A percentile compares a stretch with the other conserved stretches of the same genome.
Conservation (phyloP, 2,113 vertebrate genomes). For the Indicator maculatus region DNA sequence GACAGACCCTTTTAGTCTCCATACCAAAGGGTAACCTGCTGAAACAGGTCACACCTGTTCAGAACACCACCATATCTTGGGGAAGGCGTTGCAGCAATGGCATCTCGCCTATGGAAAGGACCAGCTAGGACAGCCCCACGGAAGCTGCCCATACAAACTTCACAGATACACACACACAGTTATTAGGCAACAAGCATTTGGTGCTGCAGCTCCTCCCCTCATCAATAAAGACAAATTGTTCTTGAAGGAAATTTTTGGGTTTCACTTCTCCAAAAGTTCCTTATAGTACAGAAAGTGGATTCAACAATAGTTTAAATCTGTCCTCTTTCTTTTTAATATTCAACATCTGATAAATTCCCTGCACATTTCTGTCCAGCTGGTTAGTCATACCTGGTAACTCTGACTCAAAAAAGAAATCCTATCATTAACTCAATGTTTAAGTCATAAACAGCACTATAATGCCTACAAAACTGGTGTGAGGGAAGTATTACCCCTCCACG, state of each 20-base stretch:
- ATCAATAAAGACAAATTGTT: not conserved
- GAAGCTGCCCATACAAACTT: not conserved
- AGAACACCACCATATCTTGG: not conserved
- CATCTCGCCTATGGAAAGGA: fast-evolving
- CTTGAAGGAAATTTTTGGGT: not conserved
- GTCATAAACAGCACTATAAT: not conserved
- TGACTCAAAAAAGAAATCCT: not conserved
- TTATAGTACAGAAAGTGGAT: not conserved
- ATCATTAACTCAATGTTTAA: not conserved
- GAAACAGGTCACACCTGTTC: not conserved
- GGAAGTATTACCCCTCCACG: not conserved
- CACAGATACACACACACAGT: not conserved
- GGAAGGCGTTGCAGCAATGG: fast-evolving
- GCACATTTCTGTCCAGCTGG: not conserved
- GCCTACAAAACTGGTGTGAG: not conserved
- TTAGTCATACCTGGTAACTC: not conserved
- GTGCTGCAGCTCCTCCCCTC: not conserved
- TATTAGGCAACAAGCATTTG: not conserved
- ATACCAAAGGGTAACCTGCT: not conserved
- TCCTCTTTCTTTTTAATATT: not conserved
- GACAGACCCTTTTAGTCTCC: not conserved
- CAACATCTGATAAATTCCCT: not conserved
- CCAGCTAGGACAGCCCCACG: not conserved
- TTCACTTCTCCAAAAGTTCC: not conserved
- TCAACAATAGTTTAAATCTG: not conserved